phyloP scores from a whole-genome alignment of 1,140 invertebrate species.

The Drosophila athabasca region DNA sequence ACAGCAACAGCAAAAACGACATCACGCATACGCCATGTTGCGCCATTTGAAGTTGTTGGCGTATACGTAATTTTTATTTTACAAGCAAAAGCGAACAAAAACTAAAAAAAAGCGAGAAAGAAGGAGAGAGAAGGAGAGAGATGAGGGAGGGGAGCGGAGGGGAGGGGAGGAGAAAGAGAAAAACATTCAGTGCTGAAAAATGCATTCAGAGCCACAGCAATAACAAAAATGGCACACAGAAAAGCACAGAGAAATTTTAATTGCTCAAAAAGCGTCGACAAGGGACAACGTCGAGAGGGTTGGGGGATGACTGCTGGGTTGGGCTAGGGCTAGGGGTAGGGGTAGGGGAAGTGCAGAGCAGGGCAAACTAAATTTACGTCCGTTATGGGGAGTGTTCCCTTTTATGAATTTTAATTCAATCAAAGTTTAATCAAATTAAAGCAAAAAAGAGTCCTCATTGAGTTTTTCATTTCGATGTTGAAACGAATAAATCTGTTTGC shows the following conservation, averaged over 20 bases:
- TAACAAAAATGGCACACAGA: conserved; percentile 53
- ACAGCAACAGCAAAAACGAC: conserved; percentile 31
- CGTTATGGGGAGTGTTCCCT: conserved; percentile 33
- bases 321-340: neutral
- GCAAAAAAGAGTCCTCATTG: conserved; percentile 8
- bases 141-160: no score
- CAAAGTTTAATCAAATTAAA: conserved; percentile 67
- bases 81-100: conserved; percentile 58
- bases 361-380: conserved; percentile 59
- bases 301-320: neutral
- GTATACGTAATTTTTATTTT: conserved; percentile 82
- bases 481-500: conserved; percentile 11
- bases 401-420: conserved; percentile 76
- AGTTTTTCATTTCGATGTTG: conserved; percentile 1
- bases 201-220: conserved; percentile 51
- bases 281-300: neutral
- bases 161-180: neutral
- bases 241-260: conserved; percentile 72
- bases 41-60: conserved; percentile 74
- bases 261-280: conserved; percentile 68
- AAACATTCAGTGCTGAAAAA: conserved; percentile 57
- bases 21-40: conserved; percentile 73
- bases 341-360: neutral
- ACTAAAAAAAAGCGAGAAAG: conserved; percentile 15
- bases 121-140: no score